Evolutionary conservation across 2,888 invertebrate species (phyloP).

Genomic region (Hypolimnas misippus): DNA sequence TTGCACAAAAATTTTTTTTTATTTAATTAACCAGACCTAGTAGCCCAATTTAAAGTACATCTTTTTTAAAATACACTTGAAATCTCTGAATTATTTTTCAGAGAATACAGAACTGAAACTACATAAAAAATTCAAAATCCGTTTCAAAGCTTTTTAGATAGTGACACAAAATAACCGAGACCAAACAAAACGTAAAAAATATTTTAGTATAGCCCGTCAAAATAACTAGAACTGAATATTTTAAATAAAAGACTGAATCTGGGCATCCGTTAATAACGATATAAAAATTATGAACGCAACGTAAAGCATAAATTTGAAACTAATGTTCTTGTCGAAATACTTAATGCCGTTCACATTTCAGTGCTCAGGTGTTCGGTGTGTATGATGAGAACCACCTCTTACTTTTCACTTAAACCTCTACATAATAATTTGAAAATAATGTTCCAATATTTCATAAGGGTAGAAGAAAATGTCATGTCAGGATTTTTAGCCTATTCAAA

Average conservation of each 20-base stretch:
- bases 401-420: conserved; percentile 38
- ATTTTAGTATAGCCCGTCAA: neutral
- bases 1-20: too few relatives aligned
- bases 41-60: too few relatives aligned
- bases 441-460: neutral
- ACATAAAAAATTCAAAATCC: conserved; percentile 6
- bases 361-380: conserved; percentile 43
- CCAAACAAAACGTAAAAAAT: neutral
- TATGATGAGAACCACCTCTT: conserved; percentile 35
- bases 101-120: neutral
- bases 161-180: neutral
- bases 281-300: neutral
- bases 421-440: conserved; percentile 6
- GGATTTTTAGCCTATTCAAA: neutral
- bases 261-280: neutral
- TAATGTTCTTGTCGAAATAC: conserved; percentile 35
- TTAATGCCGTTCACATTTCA: conserved; percentile 43
- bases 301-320: conserved; percentile 16
- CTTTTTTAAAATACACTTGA: too few relatives aligned
- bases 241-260: neutral
- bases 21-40: too few relatives aligned
- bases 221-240: neutral
- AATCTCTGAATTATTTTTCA: neutral
- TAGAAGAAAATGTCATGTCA: neutral
- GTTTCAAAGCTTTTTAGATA: conserved; percentile 1